A percentile compares a stretch with the other conserved stretches of the same genome.
Conservation (phyloP, 2,113 vertebrate species). For the Triplophysa siluroides region DNA sequence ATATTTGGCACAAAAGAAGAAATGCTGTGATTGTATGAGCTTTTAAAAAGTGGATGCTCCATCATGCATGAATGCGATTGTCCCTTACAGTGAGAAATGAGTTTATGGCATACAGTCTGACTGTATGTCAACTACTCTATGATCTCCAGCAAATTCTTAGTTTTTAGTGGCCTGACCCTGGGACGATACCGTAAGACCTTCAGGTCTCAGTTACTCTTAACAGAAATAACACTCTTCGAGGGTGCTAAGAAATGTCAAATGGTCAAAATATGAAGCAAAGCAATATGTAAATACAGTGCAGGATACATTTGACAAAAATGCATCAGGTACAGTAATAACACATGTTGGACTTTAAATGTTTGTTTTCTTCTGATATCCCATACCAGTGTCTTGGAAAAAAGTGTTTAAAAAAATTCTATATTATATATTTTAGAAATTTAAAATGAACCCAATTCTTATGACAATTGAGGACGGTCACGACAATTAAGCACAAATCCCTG, state of each 20-base stretch:
- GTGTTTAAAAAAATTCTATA: not conserved
- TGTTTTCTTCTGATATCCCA: not conserved
- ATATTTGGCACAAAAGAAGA: slow-evolving; percentile 76
- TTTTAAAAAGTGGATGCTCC: slow-evolving; percentile 61
- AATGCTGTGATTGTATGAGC: slow-evolving; percentile 69
- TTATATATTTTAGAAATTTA: not conserved
- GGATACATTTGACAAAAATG: slow-evolving; percentile 30
- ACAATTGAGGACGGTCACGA: too few relatives aligned
- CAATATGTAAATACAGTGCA: slow-evolving; percentile 31
- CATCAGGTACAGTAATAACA: slow-evolving; percentile 33
- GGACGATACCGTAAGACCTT: not conserved
- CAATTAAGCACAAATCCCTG: too few relatives aligned
- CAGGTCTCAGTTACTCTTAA: not conserved
- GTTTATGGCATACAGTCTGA: slow-evolving; percentile 48
- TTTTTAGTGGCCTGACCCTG: slow-evolving; percentile 39
- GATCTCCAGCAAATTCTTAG: slow-evolving; percentile 25
- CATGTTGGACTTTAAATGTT: not conserved
- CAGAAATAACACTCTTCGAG: not conserved
- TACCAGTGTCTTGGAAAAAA: slow-evolving; percentile 1
- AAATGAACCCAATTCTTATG: too few relatives aligned
- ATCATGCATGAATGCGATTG: slow-evolving; percentile 77
- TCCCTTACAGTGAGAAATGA: slow-evolving; percentile 74
- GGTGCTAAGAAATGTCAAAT: slow-evolving; percentile 15
- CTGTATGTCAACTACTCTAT: slow-evolving; percentile 11
- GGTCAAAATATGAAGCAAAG: slow-evolving; percentile 18